Evolutionary conservation across 2,797 vertebrate species (phyloP), one percentile per base, ranked within the genome.

Genomic region (Nasua narica): DNA sequence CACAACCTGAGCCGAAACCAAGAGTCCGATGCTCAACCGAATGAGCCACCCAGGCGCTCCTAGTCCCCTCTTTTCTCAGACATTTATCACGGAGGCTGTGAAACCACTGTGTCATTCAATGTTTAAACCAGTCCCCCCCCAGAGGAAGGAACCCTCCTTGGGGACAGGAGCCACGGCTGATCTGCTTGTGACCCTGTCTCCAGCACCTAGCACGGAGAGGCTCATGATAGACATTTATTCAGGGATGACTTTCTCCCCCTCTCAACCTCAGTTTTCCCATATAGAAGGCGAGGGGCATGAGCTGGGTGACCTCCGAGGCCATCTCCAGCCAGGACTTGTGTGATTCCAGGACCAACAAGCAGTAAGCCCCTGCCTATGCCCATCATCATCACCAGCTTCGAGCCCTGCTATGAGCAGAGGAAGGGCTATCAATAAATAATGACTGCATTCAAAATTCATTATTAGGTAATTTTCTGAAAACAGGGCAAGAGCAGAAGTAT

Each of bases 391-490:
- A 25, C 37, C 83, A 40, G 87, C 96, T 82, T 8, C 15, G 0
- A 87, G 70, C 35, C 83, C 21, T 3, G 2, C 87, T 91, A 37
- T 58, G 78, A 79, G 50, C 50, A 43, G 79, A 84, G 32, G 76
- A 35, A 77, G n/a, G 32, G 40, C 29, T 8, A 79, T 96, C 70
- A 95, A 93, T 95, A 96, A 96, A 70, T 97, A 83, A 94, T 82
- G 62, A 90, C 48, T 46, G 12, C 52, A 54, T 94, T 96, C 74
- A 82, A 87, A 97, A 93, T 83, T 79, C 94, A 90, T 76, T 78
- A 86, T 87, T 52, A 58, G 65, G 76, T 95, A 85, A 76, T 92
- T 93, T 91, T 96, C 84, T 78, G 93, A 88, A 86, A 87, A 79
- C 46, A 78, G 85, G 70, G 37, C 23, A 69, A 90, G 78, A 54